phyloP scores from a whole-genome alignment of 2,888 invertebrate genomes.

The Lysandra bellargus region DNA sequence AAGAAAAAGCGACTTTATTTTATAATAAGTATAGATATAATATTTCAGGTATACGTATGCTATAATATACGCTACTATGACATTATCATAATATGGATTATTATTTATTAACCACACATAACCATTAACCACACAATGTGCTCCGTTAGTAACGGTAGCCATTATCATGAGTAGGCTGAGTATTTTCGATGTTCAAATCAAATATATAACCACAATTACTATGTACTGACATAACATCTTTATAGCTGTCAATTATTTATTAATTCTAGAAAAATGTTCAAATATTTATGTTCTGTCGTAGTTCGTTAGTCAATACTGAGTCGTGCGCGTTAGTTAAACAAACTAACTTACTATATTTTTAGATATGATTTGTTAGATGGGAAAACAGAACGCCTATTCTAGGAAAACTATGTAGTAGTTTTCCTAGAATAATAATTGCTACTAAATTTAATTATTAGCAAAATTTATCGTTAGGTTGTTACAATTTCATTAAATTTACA shows the following conservation, averaged over 20 bases:
- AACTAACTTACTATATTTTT: slow-evolving; percentile 14
- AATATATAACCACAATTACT: not conserved
- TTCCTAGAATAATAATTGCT: not conserved
- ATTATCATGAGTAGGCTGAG: not conserved
- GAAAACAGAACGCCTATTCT: slow-evolving; percentile 30
- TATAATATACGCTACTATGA: not conserved
- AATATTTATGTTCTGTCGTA: slow-evolving; percentile 11
- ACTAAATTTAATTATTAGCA: not conserved
- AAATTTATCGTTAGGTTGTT: too few relatives aligned
- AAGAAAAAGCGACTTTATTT: too few relatives aligned
- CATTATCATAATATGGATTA: not conserved
- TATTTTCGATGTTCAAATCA: not conserved
- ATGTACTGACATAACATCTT: slow-evolving; percentile 36
- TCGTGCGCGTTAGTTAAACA: slow-evolving; percentile 14
- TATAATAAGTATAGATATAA: too few relatives aligned
- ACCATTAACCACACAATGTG: not conserved
- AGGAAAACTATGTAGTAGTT: not conserved
- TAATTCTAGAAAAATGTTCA: slow-evolving; percentile 19
- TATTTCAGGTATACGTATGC: too few relatives aligned
- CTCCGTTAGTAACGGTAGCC: not conserved
- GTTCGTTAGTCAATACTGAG: slow-evolving; percentile 23
- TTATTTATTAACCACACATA: not conserved
- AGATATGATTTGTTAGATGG: slow-evolving; percentile 16
- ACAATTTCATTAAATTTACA: too few relatives aligned
- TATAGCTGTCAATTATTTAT: slow-evolving; percentile 17